Evolutionary conservation across 1,140 invertebrate genomes (phyloP).

Genomic region (Melipona quadrifasciata): DNA sequence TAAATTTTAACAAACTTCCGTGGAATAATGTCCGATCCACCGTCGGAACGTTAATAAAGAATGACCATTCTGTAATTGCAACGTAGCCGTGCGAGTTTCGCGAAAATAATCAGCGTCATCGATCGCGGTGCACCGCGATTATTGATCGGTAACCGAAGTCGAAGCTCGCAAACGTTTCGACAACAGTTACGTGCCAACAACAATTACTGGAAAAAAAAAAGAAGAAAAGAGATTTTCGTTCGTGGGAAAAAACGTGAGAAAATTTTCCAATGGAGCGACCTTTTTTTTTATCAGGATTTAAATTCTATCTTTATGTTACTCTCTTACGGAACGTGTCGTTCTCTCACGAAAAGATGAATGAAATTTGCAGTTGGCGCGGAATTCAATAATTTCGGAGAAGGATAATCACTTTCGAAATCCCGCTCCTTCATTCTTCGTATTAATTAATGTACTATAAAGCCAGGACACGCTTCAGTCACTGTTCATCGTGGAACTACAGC

Average conservation of each 20-base stretch:
- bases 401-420: not conserved
- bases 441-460: not conserved
- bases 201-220: not conserved
- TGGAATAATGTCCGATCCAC: not conserved
- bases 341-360: too few species aligned
- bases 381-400: not conserved
- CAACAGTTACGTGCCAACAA: not conserved
- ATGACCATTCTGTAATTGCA: not conserved
- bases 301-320: not conserved
- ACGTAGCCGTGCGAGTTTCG: not conserved
- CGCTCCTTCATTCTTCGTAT: not conserved
- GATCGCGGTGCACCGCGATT: not conserved
- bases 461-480: not conserved
- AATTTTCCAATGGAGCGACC: too few species aligned
- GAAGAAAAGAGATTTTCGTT: not conserved
- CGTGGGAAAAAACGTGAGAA: not conserved
- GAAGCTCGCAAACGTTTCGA: too few species aligned
- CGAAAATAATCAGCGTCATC: conserved; percentile 1
- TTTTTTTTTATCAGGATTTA: too few species aligned
- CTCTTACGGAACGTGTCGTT: too few species aligned
- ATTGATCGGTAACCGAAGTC: not conserved
- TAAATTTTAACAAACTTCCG: conserved; percentile 20
- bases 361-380: not conserved
- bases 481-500: conserved; percentile 3
- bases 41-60: conserved; percentile 7